Base-by-base conservation (phyloP, 2,888 invertebrate species). In the Lamellibrachia columna region DNA sequence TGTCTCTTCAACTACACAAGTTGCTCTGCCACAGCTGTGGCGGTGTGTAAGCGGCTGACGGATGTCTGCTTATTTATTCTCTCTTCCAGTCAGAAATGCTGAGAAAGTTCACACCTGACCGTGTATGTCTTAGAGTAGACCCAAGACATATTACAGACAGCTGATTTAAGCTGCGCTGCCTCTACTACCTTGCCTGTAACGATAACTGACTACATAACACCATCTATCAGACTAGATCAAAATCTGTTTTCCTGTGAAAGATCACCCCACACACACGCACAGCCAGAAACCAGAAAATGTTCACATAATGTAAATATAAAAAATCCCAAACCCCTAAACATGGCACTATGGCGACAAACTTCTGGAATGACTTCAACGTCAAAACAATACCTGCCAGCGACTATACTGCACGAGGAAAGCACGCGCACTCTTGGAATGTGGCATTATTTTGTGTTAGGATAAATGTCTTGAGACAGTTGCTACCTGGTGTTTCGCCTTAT, bases 61-160 rank as follows among this genome's bases (percentile, higher is more conserved):
- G 75, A 75, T 6, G 75, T n/a, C 15, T n/a, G 75, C 75, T 75
- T 75, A 75, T 75, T 75, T 75, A 75, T 75, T 75, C 75, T 75
- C 75, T 75, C 75, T 8, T 75, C n/a, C 15, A n/a, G 75, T 75
- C n/a, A 75, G 75, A 75, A 75, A 75, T 75, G 75, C 75, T 75
- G 75, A 75, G 75, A 75, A 75, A 75, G 75, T 75, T 75, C 75
- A 75, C 75, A 75, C 75, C 75, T 75, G 75, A 75, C 75, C n/a
- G 22, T 4, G 6, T 75, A 75, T 75, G 75, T 75, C 75, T 75
- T 75, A 75, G 22, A 75, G 75, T n/a, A 22, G 60, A 75, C 75
- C 75, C 75, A 75, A 75, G 75, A 75, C 75, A 75, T 75, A 75
- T 75, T 75, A n/a, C 75, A 75, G 75, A 75, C 75, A 75, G 75